Conservation (phyloP, 2,113 vertebrate species). For the Corythornis cristatus region DNA sequence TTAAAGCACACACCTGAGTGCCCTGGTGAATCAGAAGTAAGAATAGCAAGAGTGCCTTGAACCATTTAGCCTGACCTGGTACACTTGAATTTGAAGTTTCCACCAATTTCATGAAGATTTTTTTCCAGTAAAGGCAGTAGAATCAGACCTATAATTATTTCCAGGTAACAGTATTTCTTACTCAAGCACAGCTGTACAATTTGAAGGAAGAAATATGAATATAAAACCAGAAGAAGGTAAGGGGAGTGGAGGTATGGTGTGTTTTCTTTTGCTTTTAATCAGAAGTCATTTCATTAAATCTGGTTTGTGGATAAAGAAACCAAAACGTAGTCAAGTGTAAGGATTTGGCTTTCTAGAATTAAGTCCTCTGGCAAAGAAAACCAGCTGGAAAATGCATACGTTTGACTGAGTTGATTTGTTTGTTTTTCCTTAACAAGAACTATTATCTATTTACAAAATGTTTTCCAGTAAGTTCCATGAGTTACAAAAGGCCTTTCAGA, state of each 20-base stretch:
- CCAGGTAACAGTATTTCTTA: background rate
- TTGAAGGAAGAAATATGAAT: background rate
- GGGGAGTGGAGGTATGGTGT: background rate
- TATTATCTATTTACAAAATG: constrained; percentile 3
- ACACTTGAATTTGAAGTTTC: background rate
- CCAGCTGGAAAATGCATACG: constrained; percentile 1
- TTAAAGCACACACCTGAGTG: background rate
- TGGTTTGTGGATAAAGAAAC: background rate
- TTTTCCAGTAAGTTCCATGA: background rate
- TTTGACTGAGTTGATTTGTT: background rate
- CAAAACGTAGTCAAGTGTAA: background rate
- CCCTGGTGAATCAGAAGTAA: background rate
- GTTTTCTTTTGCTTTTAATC: constrained; percentile 30
- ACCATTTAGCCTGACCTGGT: background rate
- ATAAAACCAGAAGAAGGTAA: background rate
- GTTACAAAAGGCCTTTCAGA: background rate
- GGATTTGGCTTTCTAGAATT: constrained; percentile 27
- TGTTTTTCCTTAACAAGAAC: constrained; percentile 25
- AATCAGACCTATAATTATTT: background rate
- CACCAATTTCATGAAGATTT: background rate
- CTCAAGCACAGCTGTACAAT: background rate
- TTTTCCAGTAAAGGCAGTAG: background rate
- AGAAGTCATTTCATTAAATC: background rate
- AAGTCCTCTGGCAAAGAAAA: constrained; percentile 24
- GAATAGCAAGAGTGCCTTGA: background rate